phyloP scores from a whole-genome alignment of 2,888 invertebrate genomes.

The Carabus problematicus region DNA sequence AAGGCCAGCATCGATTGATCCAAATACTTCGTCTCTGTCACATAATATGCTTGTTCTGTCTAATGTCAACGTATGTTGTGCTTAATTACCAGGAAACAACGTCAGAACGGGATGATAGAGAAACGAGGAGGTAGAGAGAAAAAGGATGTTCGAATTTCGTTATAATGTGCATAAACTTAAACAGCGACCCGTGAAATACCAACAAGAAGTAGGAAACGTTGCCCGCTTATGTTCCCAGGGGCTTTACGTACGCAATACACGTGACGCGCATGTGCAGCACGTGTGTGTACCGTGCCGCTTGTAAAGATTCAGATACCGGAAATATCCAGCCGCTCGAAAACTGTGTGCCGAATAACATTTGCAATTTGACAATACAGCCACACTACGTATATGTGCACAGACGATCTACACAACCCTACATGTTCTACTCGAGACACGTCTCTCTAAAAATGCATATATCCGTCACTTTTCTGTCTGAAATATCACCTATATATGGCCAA shows the following conservation, averaged over 20 bases:
- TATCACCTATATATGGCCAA: neutral
- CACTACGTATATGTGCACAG: no score
- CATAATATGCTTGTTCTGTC: no score
- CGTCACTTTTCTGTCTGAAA: no score
- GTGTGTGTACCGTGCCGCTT: neutral
- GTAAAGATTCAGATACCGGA: neutral
- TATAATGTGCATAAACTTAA: constrained; percentile 2
- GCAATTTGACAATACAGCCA: neutral
- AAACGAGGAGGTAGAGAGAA: neutral
- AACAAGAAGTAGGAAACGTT: constrained; percentile 1
- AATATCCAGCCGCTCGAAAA: neutral
- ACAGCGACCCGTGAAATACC: neutral
- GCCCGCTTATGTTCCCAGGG: neutral
- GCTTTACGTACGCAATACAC: constrained; percentile 13
- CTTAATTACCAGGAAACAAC: no score
- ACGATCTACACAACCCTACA: no score
- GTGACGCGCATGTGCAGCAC: neutral
- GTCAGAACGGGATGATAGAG: no score
- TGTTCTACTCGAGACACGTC: no score
- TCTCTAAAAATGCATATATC: no score
- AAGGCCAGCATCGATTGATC: no score
- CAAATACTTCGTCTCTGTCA: no score
- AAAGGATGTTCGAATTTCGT: constrained; percentile 1
- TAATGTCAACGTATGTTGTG: no score
- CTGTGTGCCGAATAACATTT: constrained; percentile 1